A percentile compares a stretch with the other conserved stretches of the same genome.
Conservation (phyloP, 2,888 invertebrate genomes). For the Iselma pallidipennis region DNA sequence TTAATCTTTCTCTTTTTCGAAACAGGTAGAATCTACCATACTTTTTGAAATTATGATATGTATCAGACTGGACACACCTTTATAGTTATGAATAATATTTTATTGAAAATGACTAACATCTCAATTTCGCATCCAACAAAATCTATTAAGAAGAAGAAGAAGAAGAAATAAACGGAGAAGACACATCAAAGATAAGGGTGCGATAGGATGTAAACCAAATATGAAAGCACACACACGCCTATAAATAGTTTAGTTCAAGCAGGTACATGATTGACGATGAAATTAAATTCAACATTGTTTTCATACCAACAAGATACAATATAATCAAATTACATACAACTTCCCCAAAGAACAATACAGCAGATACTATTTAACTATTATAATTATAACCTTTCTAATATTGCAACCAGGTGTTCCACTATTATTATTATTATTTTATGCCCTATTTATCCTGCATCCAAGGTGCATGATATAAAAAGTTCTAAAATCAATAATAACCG, state of each 20-base stretch:
- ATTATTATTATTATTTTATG: slow-evolving; percentile 11
- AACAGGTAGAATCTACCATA: background rate
- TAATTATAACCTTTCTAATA: slow-evolving; percentile 1
- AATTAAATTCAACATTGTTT: background rate
- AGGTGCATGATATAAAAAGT: slow-evolving; percentile 14
- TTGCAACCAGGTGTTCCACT: slow-evolving; percentile 15
- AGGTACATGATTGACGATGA: background rate
- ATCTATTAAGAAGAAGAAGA: background rate
- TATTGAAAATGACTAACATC: slow-evolving; percentile 2
- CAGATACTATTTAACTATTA: background rate
- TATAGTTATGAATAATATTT: background rate
- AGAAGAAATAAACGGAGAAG: background rate
- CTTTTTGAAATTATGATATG: background rate
- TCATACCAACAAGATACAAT: background rate
- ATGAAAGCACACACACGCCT: background rate
- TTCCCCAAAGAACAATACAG: slow-evolving; percentile 14
- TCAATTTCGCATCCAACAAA: background rate
- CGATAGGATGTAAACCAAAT: slow-evolving; percentile 1
- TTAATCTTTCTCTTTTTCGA: background rate
- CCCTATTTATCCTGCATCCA: slow-evolving; percentile 12
- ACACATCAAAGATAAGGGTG: background rate
- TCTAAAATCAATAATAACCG: background rate
- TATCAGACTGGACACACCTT: slow-evolving; percentile 7
- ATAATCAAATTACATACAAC: slow-evolving; percentile 9
- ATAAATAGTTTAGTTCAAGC: slow-evolving; percentile 1